These are phyloP conservation scores for Oreochromis mossambicus DNA, from an alignment of 2,797 vertebrate species.

Conservation along the genomic window DNA sequence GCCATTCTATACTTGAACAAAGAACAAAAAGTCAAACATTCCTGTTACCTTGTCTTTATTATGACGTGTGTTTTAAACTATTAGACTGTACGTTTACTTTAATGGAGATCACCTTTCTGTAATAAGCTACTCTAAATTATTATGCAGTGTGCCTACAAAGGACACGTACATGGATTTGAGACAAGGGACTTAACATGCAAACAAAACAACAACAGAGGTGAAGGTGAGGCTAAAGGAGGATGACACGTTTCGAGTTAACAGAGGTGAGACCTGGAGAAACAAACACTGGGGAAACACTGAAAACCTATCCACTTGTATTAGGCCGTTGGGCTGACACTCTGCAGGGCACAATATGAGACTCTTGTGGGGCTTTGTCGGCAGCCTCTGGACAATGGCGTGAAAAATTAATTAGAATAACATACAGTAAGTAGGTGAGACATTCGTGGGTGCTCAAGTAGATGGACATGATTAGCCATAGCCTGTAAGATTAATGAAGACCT, in stretches of 20 bases:
- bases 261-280: neutral
- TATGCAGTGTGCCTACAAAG: neutral
- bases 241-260: neutral
- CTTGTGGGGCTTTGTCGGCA: slow-evolving; percentile 38
- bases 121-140: neutral
- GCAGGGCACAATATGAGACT: neutral
- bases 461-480: slow-evolving; percentile 88
- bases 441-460: slow-evolving; percentile 76
- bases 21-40: slow-evolving; percentile 23
- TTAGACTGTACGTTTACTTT: neutral
- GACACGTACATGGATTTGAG: neutral
- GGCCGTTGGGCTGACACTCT: slow-evolving; percentile 5
- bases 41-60: slow-evolving; percentile 1
- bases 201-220: neutral
- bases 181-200: neutral
- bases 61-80: neutral
- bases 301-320: neutral
- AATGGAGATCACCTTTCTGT: neutral
- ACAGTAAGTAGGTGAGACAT: slow-evolving; percentile 78
- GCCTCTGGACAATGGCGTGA: slow-evolving; percentile 75
- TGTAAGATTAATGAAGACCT: slow-evolving; percentile 93
- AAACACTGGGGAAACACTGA: neutral
- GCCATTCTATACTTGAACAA: slow-evolving; percentile 17
- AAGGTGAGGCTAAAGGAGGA: slow-evolving; percentile 10
- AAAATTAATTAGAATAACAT: slow-evolving; percentile 92